Base-by-base conservation (phyloP, 1,140 invertebrate genomes). In the Aradophagus sp. region DNA sequence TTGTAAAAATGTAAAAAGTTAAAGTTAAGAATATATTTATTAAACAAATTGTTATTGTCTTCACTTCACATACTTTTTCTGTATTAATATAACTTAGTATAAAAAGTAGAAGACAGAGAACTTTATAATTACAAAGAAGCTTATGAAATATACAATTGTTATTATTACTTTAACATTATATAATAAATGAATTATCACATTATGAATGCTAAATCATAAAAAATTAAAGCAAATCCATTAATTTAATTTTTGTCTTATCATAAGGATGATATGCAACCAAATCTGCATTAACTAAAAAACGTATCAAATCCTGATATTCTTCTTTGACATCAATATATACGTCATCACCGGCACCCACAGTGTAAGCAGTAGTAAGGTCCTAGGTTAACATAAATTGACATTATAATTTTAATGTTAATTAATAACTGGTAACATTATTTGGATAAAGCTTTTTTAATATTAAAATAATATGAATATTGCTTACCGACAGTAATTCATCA, bases 291-390 rank as follows among this genome's bases (percentile, higher is more conserved):
- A 80, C 7, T 13, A 86, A 58, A 61, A 79, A 81, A 19, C 75
- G 66, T 14, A 74, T 42, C 31, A 53, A 80, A 6, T 50, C 6
- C 12, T 62, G 19, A 13, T 13, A 19, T 3, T 79, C 31, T 5
- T 62, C 41, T 13, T 3, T 59, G 1, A 84, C 38, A 4, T 77
- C 14, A 0, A 84, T 45, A 23, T 83, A 86, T 8, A 80, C 7
- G 11, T 84, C 74, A 50, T 86, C 77, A n/a, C 84, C n/a, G n/a
- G n/a, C 83, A 7, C 79, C 82, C 72, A 69, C 77, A 10, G 15
- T 16, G 19, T 77, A 76, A 5, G 77, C 70, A 4, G 6, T 11
- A 17, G 73, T 75, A 3, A 85, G 16, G 2, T 67, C 14, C 81
- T 86, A n/a, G n/a, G n/a, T 23, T 5, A 47, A 61, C 16, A 61